Conservation (phyloP, 1,140 invertebrate genomes). For the Diorhabda sublineata region DNA sequence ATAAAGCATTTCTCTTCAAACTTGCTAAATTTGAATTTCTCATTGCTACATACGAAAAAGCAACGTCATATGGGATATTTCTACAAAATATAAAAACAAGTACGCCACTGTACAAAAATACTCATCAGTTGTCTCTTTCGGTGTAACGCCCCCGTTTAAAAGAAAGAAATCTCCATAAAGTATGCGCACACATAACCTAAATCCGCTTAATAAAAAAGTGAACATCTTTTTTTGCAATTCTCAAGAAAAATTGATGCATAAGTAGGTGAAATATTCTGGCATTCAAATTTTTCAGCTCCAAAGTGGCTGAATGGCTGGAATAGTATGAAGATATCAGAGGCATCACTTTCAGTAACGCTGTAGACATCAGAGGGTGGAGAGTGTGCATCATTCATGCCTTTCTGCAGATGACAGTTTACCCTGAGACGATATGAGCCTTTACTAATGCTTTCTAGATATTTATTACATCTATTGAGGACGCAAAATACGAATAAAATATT, state of each 20-base stretch:
- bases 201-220: slow-evolving; percentile 10
- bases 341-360: slow-evolving; percentile 20
- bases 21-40: too few species aligned
- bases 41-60: too few species aligned
- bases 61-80: too few species aligned
- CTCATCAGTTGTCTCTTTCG: too few species aligned
- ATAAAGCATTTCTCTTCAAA: too few species aligned
- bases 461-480: slow-evolving; percentile 17
- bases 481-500: not conserved
- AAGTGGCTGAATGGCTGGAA: slow-evolving; percentile 15
- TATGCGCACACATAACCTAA: not conserved
- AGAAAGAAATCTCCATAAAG: slow-evolving; percentile 2
- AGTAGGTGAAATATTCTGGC: slow-evolving; percentile 11
- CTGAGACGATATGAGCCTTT: slow-evolving; percentile 19
- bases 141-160: not conserved
- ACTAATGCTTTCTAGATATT: slow-evolving; percentile 19
- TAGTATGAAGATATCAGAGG: slow-evolving; percentile 19
- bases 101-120: too few species aligned
- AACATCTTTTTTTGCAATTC: slow-evolving; percentile 6
- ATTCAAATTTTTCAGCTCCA: slow-evolving; percentile 15
- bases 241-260: slow-evolving; percentile 19
- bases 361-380: slow-evolving; percentile 14
- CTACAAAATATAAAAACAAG: too few species aligned
- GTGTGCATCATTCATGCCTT: slow-evolving; percentile 21
- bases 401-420: slow-evolving; percentile 21